These are phyloP conservation scores for Mastacembelus armatus DNA, from an alignment of 2,797 vertebrate species.

Conservation along the genomic window DNA sequence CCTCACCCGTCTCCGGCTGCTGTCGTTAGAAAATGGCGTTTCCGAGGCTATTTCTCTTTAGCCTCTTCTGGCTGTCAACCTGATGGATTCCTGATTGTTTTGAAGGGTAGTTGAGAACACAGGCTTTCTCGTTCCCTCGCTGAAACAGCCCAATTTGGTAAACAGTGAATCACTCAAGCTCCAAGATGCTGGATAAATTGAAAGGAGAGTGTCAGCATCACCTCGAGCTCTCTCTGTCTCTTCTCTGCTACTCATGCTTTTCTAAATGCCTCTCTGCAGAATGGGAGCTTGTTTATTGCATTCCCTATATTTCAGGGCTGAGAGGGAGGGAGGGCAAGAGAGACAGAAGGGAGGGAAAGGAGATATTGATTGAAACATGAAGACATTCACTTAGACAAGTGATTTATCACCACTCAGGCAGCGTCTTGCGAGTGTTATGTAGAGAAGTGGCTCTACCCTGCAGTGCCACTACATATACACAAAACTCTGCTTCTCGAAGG, in stretches of 20 bases:
- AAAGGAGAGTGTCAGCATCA: conserved; percentile 72
- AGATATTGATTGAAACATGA: conserved; percentile 77
- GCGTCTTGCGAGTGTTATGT: conserved; percentile 28
- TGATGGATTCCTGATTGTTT: conserved; percentile 79
- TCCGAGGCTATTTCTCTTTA: conserved; percentile 66
- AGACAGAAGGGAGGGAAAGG: conserved; percentile 48
- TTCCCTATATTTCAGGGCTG: conserved; percentile 60
- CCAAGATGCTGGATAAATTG: conserved; percentile 69
- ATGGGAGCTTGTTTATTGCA: conserved; percentile 69
- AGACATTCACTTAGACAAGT: conserved; percentile 76
- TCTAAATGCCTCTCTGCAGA: conserved; percentile 65
- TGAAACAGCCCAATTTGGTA: conserved; percentile 77
- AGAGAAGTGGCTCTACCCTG: conserved; percentile 40
- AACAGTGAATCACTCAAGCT: conserved; percentile 73
- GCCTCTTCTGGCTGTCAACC: conserved; percentile 72
- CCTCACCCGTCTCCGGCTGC: conserved; percentile 65
- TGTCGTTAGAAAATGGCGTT: conserved; percentile 70
- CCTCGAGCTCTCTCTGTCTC: conserved; percentile 58
- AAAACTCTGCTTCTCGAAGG: conserved; percentile 36
- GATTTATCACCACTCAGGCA: conserved; percentile 68
- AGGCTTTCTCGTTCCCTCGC: conserved; percentile 46
- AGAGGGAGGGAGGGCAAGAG: conserved; percentile 24
- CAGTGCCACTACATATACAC: conserved; percentile 30
- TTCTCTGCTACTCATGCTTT: conserved; percentile 59
- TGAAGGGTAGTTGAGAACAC: conserved; percentile 73